Percentiles rank a stretch among this genome's conserved stretches.
Conservation (phyloP, 2,888 invertebrate genomes). For the Folsomia candida region DNA sequence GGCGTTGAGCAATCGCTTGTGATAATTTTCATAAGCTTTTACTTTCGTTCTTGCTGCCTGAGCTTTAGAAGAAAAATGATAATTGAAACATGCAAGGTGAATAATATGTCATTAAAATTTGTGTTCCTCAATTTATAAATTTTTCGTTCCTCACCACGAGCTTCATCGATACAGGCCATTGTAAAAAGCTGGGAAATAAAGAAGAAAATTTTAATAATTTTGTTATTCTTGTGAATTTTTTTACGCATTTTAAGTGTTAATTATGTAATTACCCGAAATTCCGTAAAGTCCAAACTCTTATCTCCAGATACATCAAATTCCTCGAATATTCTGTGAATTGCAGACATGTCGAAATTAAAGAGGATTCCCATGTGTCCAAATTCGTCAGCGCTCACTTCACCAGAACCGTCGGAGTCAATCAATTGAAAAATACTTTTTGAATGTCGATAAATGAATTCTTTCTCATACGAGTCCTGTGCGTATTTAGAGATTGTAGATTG, state of each 20-base stretch:
- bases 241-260: background rate
- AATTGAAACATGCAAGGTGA: too few species aligned
- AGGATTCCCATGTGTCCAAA: constrained; percentile 52
- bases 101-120: too few species aligned
- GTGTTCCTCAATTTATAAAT: too few species aligned
- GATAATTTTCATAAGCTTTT: constrained; percentile 35
- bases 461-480: constrained; percentile 52
- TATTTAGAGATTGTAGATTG: background rate
- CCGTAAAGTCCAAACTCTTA: constrained; percentile 45
- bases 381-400: constrained; percentile 50
- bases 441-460: constrained; percentile 53
- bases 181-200: constrained; percentile 46
- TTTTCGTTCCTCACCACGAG: too few species aligned
- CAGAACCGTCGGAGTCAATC: constrained; percentile 52
- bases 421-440: constrained; percentile 52
- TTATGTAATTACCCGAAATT: constrained; percentile 37
- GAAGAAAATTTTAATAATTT: background rate
- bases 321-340: constrained; percentile 44
- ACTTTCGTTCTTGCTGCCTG: constrained; percentile 42
- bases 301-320: constrained; percentile 50
- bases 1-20: constrained; percentile 29
- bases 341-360: constrained; percentile 51
- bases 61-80: too few species aligned
- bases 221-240: too few species aligned
- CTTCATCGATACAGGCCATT: constrained; percentile 50